Evolutionary conservation across 2,797 vertebrate species (phyloP), one percentile per base, ranked within the genome.

Genomic region (Rhinatrema bivittatum): DNA sequence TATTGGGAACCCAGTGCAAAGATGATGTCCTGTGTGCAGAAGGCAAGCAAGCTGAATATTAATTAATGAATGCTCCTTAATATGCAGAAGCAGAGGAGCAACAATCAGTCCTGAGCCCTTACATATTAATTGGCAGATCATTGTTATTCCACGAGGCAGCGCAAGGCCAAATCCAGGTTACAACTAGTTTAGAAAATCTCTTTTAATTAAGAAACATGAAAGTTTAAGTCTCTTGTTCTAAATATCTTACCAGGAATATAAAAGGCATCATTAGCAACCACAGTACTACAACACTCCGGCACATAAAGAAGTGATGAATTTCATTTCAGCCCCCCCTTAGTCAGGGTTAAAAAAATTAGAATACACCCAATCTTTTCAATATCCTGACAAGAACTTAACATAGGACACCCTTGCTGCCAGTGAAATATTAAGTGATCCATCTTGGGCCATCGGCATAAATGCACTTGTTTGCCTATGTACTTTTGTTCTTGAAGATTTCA

Each of bases 111-210:
- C 40, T 63, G 48, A 75, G 63, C 51, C 47, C 53, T 56, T 60
- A 62, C 60, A 53, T 55, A 62, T 60, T 73, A 76, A 68, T 59
- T 62, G 58, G 45, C 60, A 70, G 65, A 69, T 72, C 50, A 64
- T 73, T 68, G 64, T 65, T 72, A 74, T 75, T 72, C 63, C 55
- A 50, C 46, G 42, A 71, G 57, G 65, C 60, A 61, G 48, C 44
- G 65, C 53, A 56, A 74, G 76, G 74, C 74, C 74, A 79, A 62
- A 65, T 47, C 46, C 72, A 61, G 57, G 62, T 78, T 68, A 67
- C 58, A 60, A 72, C 61, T 66, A 57, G 53, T 76, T 76, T 71
- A 65, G 66, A 76, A 75, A 66, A 67, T 58, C 60, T 60, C 56
- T 54, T 42, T 68, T 65, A 73, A 72, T 74, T 69, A 71, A 72